Evolutionary conservation across 2,113 vertebrate genomes (phyloP), one percentile per base, ranked within the genome.

Genomic region (Gymnocephalus cernua): DNA sequence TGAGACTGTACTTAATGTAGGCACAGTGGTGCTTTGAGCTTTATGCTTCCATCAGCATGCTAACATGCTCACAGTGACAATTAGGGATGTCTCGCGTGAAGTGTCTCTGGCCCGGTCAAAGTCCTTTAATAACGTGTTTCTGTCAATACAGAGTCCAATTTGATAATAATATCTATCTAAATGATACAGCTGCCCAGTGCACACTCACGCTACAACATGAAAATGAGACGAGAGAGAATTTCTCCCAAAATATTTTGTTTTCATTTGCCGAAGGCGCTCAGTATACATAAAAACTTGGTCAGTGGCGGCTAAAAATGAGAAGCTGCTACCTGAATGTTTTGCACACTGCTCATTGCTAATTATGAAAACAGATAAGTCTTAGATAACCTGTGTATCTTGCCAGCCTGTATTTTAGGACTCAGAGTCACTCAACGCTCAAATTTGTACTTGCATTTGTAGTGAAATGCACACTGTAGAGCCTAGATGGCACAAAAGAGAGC

Each of bases 1-100:
- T 29, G 44, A 18, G 44, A 27, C 56, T 29, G 56, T 58, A 57
- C 56, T 57, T 41, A 41, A 1, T 41, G 23, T 32, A 38, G 16
- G 8, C 38, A 27, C 18, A 53, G 29, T 9, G 29, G 15, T 25
- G 2, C 13, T 56, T 70, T 59, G 19, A 48, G 27, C 25, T 73
- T 48, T 59, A 59, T 57, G 35, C 51, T 70, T 44, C 57, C 38
- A 69, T 53, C 7, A 69, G 27, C 65, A 62, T 62, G 35, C 59
- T 18, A 7, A 23, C 11, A 44, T 64, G 27, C 56, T 58, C 6
- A 29, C 56, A 57, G 18, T 38, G 18, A 41, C 18, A 61, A 21
- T 32, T 38, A 38, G 58, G 32, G 18, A 61, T 38, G 18, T 19
- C 59, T 23, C 23, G 7, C 35, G 29, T 29, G n/a, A 64, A 25